These are phyloP conservation scores for Struthio camelus DNA, from an alignment of 2,113 vertebrate species.

Conservation along the genomic window DNA sequence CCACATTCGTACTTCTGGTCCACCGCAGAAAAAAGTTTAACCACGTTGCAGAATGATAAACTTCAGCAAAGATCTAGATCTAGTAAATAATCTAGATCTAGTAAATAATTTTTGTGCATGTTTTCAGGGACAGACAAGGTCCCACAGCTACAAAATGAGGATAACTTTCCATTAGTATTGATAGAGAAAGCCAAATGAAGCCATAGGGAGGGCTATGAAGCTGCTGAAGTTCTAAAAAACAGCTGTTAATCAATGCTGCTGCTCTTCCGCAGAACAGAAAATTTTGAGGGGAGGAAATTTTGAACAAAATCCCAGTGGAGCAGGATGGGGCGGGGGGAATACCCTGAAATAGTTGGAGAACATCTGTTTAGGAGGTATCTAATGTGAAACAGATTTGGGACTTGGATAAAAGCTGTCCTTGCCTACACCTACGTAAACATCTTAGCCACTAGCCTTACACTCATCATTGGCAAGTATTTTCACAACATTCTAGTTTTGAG, in stretches of 20 bases:
- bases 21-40: not conserved
- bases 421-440: not conserved
- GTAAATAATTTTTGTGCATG: not conserved
- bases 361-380: not conserved
- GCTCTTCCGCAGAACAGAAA: not conserved
- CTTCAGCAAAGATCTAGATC: not conserved
- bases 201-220: not conserved
- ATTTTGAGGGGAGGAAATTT: not conserved
- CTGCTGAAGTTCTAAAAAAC: not conserved
- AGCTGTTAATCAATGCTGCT: not conserved
- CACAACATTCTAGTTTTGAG: not conserved
- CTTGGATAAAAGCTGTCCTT: not conserved
- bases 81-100: too few species aligned
- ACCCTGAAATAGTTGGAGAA: not conserved
- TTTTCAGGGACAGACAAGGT: not conserved
- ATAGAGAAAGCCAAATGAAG: not conserved
- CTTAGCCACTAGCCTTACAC: not conserved
- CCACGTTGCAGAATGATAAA: not conserved
- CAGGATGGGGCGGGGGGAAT: not conserved
- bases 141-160: not conserved
- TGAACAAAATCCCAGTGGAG: not conserved
- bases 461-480: not conserved
- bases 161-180: not conserved
- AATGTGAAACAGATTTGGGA: too few species aligned
- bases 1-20: not conserved